These are phyloP conservation scores for Aplocera efformata DNA, from an alignment of 2,888 invertebrate genomes.

Conservation along the genomic window DNA sequence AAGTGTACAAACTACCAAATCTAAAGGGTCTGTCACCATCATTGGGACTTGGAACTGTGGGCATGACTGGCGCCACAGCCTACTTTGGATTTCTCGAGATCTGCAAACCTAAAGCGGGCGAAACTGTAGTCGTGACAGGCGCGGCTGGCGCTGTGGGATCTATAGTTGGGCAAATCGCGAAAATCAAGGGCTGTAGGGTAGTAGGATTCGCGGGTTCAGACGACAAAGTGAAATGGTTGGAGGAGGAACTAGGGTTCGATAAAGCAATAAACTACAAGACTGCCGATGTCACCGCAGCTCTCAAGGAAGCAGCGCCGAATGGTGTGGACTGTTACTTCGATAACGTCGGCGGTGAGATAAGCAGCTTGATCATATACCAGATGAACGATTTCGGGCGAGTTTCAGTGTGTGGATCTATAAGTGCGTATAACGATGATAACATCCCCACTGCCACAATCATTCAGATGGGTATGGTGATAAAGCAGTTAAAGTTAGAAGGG, in stretches of 20 bases:
- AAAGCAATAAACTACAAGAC: slow-evolving; percentile 87
- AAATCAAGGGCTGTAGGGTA: slow-evolving; percentile 81
- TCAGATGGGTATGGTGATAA: slow-evolving; percentile 76
- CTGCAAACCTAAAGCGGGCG: slow-evolving; percentile 85
- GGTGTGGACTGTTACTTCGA: slow-evolving; percentile 89
- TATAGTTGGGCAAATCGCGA: slow-evolving; percentile 72
- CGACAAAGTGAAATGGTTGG: slow-evolving; percentile 84
- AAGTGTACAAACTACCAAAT: slow-evolving; percentile 71
- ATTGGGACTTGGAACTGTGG: slow-evolving; percentile 81
- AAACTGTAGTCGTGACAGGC: slow-evolving; percentile 85
- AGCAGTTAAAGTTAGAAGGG: slow-evolving; percentile 79
- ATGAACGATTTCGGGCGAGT: slow-evolving; percentile 83
- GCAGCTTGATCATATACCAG: slow-evolving; percentile 77
- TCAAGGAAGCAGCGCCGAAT: slow-evolving; percentile 83
- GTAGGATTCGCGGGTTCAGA: slow-evolving; percentile 62
- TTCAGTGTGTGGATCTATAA: slow-evolving; percentile 68
- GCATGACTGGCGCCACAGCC: slow-evolving; percentile 86
- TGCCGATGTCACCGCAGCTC: slow-evolving; percentile 67
- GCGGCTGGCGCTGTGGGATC: slow-evolving; percentile 87
- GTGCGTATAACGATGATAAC: slow-evolving; percentile 48
- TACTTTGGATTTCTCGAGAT: slow-evolving; percentile 87
- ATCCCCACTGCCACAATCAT: slow-evolving; percentile 51
- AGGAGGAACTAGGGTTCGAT: slow-evolving; percentile 84
- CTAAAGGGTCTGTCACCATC: slow-evolving; percentile 76
- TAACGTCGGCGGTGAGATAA: slow-evolving; percentile 86